Percentiles rank a stretch among this genome's conserved stretches.
These are phyloP conservation scores for Lithophane ornitopus DNA, from an alignment of 2,888 invertebrate genomes.

Conservation along the genomic window DNA sequence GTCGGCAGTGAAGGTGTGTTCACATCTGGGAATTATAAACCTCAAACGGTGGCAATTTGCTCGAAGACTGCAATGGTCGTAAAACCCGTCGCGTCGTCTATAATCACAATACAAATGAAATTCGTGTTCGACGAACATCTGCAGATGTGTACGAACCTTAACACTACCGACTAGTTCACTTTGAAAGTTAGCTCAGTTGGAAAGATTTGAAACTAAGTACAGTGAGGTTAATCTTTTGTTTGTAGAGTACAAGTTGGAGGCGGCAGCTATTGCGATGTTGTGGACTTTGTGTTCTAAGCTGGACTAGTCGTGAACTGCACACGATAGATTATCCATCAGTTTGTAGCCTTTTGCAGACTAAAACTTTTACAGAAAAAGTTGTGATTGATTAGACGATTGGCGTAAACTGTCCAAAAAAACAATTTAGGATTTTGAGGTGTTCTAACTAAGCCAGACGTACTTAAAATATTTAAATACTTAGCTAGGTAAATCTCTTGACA, in stretches of 20 bases:
- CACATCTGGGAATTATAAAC: slow-evolving; percentile 3
- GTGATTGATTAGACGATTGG: background rate
- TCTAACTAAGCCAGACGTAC: background rate
- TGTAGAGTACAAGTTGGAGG: slow-evolving; percentile 23
- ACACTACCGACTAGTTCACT: slow-evolving; percentile 16
- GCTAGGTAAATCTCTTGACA: too few species aligned
- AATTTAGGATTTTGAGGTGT: background rate
- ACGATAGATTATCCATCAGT: slow-evolving; percentile 13
- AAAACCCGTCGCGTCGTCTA: too few species aligned
- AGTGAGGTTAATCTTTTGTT: slow-evolving; percentile 51
- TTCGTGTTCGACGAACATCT: too few species aligned
- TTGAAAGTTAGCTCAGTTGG: slow-evolving; percentile 20
- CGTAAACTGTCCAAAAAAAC: background rate
- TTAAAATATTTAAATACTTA: too few species aligned
- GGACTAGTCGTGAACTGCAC: background rate
- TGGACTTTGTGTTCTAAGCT: slow-evolving; percentile 14
- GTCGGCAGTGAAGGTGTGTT: slow-evolving; percentile 4
- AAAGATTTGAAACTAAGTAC: slow-evolving; percentile 43
- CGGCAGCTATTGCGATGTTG: background rate
- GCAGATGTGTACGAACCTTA: slow-evolving; percentile 6
- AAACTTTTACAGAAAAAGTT: background rate
- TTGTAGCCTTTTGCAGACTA: background rate
- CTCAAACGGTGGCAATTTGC: background rate
- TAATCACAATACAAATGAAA: slow-evolving; percentile 2
- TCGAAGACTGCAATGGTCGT: background rate